Evolutionary conservation across 1,140 invertebrate species (phyloP), one percentile per base, ranked within the genome.

Genomic region (Monochamus saltuarius): DNA sequence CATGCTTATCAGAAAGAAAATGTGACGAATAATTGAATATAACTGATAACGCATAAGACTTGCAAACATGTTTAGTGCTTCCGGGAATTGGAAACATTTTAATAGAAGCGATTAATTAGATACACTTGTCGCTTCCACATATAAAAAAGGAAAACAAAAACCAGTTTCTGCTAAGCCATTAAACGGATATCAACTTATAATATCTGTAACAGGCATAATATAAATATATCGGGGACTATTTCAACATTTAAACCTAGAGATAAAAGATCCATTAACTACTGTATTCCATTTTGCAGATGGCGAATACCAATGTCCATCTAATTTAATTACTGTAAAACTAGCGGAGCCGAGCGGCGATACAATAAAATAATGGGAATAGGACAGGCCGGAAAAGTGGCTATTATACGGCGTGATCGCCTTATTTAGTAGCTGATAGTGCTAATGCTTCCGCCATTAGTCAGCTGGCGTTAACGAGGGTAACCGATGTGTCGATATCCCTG

Each of bases 391-490:
- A 72, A 72, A 72, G 66, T 66, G 64, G 56, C 70, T 52, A 68
- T 71, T 71, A 69, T 67, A 64, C 61, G 61, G 62, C 56, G 64
- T 66, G 68, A 73, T 73, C 71, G 67, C 68, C 69, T 73, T 73
- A 73, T 73, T 73, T 73, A 71, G 66, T 61, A 53, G 65, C 65
- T 64, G 69, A 70, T 74, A 72, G 70, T 64, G 68, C 62, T 74
- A 74, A 74, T 74, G 73, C 66, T 74, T 73, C 71, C 71, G 71
- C 68, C 71, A 74, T 74, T 71, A 74, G 73, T 73, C 73, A 74
- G 73, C 67, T 74, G 73, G 64, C 68, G 64, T 70, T 74, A 73
- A 74, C 71, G 73, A 74, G 69, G 69, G 71, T 70, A 67, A 69
- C 62, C 58, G 67, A 73, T 72, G 59, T 65, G 68, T 70, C 69